Evolutionary conservation across 92 coral and sea anemone genomes (phyloP).

Genomic region (Isaurus tuberculatus): DNA sequence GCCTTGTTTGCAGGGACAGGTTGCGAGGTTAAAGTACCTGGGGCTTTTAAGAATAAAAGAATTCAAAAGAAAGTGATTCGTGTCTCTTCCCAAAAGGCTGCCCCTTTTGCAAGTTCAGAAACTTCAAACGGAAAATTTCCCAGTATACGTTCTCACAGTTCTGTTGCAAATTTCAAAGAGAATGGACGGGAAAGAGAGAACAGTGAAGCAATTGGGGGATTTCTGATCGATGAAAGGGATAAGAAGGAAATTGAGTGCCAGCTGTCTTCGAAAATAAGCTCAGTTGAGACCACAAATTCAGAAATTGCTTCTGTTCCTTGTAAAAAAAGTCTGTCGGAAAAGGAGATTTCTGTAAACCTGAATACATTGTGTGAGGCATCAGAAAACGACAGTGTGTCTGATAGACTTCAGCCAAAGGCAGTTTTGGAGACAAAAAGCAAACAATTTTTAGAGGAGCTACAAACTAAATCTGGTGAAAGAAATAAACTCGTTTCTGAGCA

Average conservation of each 20-base stretch:
- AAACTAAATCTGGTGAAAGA: not conserved
- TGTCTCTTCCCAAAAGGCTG: not conserved
- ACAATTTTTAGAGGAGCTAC: not conserved
- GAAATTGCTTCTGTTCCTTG: not conserved
- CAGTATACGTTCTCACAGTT: not conserved
- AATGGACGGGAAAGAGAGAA: not conserved
- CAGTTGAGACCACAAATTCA: not conserved
- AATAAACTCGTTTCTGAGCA: not conserved
- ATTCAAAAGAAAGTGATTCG: constrained; percentile 12
- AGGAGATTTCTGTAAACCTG: not conserved
- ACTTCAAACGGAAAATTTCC: not conserved
- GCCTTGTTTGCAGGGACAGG: constrained; percentile 97
- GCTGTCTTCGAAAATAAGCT: not conserved
- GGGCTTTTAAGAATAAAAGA: constrained; percentile 53
- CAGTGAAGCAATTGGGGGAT: constrained; percentile 15
- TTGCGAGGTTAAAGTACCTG: constrained; percentile 76
- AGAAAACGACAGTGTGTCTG: not conserved
- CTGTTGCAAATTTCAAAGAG: not conserved
- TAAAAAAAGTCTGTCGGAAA: not conserved
- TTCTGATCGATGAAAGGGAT: constrained; percentile 42
- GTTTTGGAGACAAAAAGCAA: not conserved
- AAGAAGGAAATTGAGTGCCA: constrained; percentile 31
- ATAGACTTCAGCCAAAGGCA: not conserved
- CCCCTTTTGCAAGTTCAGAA: not conserved
- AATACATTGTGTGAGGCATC: not conserved